A percentile compares a stretch with the other conserved stretches of the same genome.
These are phyloP conservation scores for Phenganax subtilis DNA, from an alignment of 92 coral and sea anemone genomes.

Conservation along the genomic window DNA sequence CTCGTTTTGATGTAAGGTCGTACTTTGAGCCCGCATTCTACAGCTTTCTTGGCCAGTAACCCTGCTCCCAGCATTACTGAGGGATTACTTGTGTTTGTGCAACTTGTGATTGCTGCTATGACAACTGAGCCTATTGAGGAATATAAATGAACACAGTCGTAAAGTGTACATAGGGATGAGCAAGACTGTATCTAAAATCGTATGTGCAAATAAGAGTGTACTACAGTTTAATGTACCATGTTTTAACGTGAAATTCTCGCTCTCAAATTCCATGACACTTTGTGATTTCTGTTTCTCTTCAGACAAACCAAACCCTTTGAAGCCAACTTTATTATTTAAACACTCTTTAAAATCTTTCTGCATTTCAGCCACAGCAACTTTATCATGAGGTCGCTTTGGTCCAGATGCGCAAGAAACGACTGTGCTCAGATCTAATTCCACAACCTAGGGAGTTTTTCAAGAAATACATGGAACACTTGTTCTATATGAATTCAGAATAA, in stretches of 20 bases:
- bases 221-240: constrained; percentile 53
- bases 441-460: constrained; percentile 47
- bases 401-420: constrained; percentile 90
- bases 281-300: constrained; percentile 61
- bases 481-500: neutral
- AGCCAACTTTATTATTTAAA: constrained; percentile 80
- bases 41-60: constrained; percentile 86
- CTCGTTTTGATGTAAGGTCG: constrained; percentile 87
- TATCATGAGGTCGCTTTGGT: constrained; percentile 93
- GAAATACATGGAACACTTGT: neutral
- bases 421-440: constrained; percentile 79
- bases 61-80: constrained; percentile 99
- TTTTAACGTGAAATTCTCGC: constrained; percentile 56
- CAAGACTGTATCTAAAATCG: neutral
- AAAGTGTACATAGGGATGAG: neutral
- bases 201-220: no score
- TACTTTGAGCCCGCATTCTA: constrained; percentile 69
- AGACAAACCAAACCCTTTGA: constrained; percentile 96
- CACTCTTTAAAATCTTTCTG: constrained; percentile 74
- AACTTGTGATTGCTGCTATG: constrained; percentile 94
- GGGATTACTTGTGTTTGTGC: constrained; percentile 97
- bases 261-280: constrained; percentile 68
- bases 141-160: neutral
- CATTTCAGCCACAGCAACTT: constrained; percentile 80
- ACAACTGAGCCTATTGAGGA: constrained; percentile 75